These are phyloP conservation scores for Eospalax fontanierii DNA, from an alignment of 2,797 vertebrate species.

Conservation along the genomic window DNA sequence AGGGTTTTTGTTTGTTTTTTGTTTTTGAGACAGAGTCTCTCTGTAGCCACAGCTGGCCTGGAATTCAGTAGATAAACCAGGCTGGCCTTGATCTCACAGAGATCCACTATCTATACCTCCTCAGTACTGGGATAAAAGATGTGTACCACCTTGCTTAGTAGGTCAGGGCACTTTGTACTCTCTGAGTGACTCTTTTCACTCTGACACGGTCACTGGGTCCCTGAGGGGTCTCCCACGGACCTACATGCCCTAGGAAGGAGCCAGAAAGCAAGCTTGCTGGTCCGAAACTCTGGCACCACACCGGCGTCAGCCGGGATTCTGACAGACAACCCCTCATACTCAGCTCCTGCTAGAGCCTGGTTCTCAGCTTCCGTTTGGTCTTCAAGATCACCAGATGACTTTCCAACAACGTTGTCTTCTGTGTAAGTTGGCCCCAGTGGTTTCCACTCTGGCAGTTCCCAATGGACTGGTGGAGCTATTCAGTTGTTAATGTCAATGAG, in stretches of 20 bases:
- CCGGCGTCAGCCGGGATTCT: neutral
- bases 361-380: neutral
- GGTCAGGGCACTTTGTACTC: neutral
- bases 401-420: neutral
- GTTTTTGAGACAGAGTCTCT: no score
- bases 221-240: neutral
- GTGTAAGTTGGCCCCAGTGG: neutral
- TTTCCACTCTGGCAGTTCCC: neutral
- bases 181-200: neutral
- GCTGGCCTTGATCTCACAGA: no score
- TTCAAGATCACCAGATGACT: neutral
- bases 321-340: no score
- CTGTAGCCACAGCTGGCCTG: no score
- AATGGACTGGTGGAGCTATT: neutral
- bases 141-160: no score
- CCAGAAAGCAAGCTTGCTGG: neutral
- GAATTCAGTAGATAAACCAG: no score
- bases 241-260: no score
- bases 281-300: accelerated
- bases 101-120: no score
- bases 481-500: neutral
- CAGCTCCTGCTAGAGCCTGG: neutral
- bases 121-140: no score
- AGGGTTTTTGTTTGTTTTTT: neutral
- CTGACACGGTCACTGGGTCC: neutral